phyloP scores from a whole-genome alignment of 2,797 vertebrate species.

The Ptychadena robeensis region DNA sequence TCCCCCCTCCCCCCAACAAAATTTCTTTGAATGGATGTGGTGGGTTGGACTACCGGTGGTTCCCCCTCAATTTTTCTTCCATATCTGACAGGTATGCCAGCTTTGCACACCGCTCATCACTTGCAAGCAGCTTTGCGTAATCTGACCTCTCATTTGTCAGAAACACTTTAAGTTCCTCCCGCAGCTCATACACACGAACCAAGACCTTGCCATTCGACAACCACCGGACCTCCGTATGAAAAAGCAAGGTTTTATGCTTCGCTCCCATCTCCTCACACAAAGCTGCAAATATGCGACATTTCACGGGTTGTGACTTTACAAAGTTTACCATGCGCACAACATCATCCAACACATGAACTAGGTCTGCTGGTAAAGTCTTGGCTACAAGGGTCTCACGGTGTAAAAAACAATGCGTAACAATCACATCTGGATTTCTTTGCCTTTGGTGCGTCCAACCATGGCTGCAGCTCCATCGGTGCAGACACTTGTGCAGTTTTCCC shows the following conservation, averaged over 20 bases:
- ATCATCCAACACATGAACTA: constrained; percentile 61
- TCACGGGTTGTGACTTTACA: neutral
- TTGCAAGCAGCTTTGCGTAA: constrained; percentile 58
- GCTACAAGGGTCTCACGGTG: constrained; percentile 60
- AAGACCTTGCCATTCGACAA: constrained; percentile 49
- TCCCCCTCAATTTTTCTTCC: too few relatives aligned
- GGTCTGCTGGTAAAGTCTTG: constrained; percentile 64
- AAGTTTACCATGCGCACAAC: constrained; percentile 57
- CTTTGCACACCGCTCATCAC: constrained; percentile 56
- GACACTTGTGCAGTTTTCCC: constrained; percentile 59
- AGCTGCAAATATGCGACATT: constrained; percentile 11
- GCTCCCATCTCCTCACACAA: constrained; percentile 21
- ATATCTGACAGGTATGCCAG: constrained; percentile 47
- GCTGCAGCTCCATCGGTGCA: constrained; percentile 55
- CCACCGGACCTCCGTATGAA: constrained; percentile 32
- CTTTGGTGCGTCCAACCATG: constrained; percentile 52
- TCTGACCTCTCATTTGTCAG: constrained; percentile 59
- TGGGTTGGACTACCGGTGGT: too few relatives aligned
- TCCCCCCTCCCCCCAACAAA: too few relatives aligned
- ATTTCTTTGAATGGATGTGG: too few relatives aligned
- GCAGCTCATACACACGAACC: constrained; percentile 62
- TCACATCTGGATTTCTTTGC: constrained; percentile 26
- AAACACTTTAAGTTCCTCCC: constrained; percentile 63
- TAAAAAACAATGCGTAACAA: constrained; percentile 7
- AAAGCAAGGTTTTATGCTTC: constrained; percentile 14